Evolutionary conservation across 2,797 vertebrate species (phyloP).

Genomic region (Falco rusticolus): DNA sequence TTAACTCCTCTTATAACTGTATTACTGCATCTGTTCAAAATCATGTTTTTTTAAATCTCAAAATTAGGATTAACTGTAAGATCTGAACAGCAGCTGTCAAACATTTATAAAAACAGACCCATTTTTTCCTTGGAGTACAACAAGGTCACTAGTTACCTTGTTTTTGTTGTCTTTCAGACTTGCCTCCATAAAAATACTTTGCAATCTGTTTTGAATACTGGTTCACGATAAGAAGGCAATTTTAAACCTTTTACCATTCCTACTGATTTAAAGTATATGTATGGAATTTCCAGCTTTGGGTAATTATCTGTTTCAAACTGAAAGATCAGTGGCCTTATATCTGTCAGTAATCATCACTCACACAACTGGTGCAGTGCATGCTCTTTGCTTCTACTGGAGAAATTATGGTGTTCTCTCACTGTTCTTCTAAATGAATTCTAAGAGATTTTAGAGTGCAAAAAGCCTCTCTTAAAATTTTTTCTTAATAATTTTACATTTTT

Average conservation of each 20-base stretch:
- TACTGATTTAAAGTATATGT: background rate
- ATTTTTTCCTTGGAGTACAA: background rate
- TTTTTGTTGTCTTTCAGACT: background rate
- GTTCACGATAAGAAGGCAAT: background rate
- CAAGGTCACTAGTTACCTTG: background rate
- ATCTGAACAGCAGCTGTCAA: background rate
- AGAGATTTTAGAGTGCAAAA: background rate
- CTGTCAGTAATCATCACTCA: background rate
- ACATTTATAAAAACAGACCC: background rate
- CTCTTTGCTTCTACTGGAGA: background rate
- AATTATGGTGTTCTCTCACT: background rate
- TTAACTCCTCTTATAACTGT: background rate
- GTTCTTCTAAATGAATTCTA: background rate
- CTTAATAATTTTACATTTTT: background rate
- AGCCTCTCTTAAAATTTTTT: background rate
- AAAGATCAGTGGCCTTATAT: background rate
- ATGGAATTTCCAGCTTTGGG: background rate
- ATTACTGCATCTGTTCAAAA: background rate
- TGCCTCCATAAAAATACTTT: background rate
- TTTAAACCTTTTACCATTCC: background rate
- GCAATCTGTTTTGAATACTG: background rate
- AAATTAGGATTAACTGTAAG: background rate
- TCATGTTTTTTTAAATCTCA: background rate
- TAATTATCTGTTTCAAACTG: background rate
- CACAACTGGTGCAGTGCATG: background rate